These are phyloP conservation scores for Acanthopagrus latus DNA, from an alignment of 2,797 vertebrate genomes.

Conservation along the genomic window DNA sequence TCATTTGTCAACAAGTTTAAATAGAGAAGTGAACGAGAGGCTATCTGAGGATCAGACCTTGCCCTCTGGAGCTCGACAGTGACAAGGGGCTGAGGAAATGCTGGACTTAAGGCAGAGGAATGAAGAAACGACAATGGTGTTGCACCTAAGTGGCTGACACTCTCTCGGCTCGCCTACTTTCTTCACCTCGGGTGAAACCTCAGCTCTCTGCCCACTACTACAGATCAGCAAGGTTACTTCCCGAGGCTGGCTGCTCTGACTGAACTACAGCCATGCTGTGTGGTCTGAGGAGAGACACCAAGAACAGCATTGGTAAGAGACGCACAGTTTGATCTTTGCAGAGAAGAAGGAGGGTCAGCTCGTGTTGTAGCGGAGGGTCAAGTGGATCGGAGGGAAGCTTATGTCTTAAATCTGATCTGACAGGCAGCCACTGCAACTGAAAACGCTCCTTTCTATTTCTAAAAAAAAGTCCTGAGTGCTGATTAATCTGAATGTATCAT, in stretches of 20 bases:
- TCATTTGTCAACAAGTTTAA: slow-evolving; percentile 46
- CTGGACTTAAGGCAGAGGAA: slow-evolving; percentile 36
- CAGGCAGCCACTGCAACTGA: neutral
- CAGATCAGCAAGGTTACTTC: slow-evolving; percentile 67
- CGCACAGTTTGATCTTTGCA: slow-evolving; percentile 43
- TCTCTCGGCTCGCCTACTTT: slow-evolving; percentile 30
- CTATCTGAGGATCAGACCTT: slow-evolving; percentile 46
- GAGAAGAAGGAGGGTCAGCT: slow-evolving; percentile 11
- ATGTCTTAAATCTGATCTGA: slow-evolving; percentile 18
- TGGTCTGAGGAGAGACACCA: slow-evolving; percentile 86
- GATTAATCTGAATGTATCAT: neutral
- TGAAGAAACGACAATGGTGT: slow-evolving; percentile 56
- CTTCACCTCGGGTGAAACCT: slow-evolving; percentile 55
- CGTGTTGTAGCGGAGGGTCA: slow-evolving; percentile 22
- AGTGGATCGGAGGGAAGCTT: slow-evolving; percentile 19
- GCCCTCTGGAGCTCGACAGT: slow-evolving; percentile 29
- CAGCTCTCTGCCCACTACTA: slow-evolving; percentile 45
- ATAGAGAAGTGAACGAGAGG: slow-evolving; percentile 28
- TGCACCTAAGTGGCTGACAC: slow-evolving; percentile 59
- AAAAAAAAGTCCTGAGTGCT: neutral
- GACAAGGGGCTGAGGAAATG: slow-evolving; percentile 47
- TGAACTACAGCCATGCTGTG: slow-evolving; percentile 84
- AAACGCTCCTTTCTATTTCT: neutral
- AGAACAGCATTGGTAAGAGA: slow-evolving; percentile 84
- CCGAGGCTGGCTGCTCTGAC: slow-evolving; percentile 63